These are phyloP conservation scores for Plectropomus leopardus DNA, from an alignment of 2,113 vertebrate species.

Conservation along the genomic window DNA sequence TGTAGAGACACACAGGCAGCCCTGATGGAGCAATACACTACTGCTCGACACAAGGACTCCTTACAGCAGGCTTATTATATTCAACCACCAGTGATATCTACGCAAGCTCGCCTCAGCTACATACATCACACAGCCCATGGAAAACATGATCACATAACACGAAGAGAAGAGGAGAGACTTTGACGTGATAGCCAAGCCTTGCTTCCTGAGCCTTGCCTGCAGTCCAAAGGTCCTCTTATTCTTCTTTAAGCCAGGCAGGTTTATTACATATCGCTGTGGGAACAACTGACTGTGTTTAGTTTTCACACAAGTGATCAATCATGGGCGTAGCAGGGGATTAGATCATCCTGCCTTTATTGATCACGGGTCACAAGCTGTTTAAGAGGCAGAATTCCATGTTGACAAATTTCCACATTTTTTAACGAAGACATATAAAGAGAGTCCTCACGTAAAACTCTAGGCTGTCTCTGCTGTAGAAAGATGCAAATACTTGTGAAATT, in stretches of 20 bases:
- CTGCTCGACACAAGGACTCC: neutral
- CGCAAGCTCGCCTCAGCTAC: neutral
- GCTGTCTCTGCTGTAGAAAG: no score
- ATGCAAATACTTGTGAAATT: no score
- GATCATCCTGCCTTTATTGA: conserved; percentile 9
- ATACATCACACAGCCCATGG: conserved; percentile 9
- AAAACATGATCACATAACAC: conserved; percentile 41
- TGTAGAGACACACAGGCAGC: conserved; percentile 50
- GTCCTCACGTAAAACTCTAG: no score
- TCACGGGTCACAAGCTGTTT: neutral
- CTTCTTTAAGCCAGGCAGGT: conserved; percentile 15
- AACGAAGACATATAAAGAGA: no score
- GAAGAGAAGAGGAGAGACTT: conserved; percentile 25
- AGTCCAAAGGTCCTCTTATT: conserved; percentile 65
- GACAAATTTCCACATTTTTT: conserved; percentile 22
- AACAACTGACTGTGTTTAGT: conserved; percentile 21
- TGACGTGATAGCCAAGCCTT: neutral
- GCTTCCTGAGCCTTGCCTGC: conserved; percentile 7
- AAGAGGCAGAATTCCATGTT: conserved; percentile 13
- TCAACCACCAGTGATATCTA: conserved; percentile 27
- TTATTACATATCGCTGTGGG: conserved; percentile 42
- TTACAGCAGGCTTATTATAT: conserved; percentile 36
- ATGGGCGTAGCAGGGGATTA: conserved; percentile 3
- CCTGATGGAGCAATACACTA: conserved; percentile 22
- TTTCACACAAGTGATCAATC: conserved; percentile 17